phyloP scores from a whole-genome alignment of 2,113 vertebrate species.

The Eurystomus gularis region DNA sequence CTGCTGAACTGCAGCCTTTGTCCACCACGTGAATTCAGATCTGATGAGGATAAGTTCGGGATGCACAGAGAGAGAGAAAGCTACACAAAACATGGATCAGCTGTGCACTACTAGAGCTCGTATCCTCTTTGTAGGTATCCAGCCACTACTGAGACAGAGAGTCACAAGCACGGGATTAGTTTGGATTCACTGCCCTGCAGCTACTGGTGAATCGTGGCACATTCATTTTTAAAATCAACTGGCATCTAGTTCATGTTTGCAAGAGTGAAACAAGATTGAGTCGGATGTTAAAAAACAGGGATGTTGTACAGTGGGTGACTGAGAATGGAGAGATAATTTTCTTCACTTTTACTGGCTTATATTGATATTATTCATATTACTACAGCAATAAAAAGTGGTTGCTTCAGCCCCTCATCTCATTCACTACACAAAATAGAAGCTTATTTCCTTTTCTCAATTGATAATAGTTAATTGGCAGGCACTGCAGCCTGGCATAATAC shows the following conservation, averaged over 20 bases:
- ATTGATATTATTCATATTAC: background rate
- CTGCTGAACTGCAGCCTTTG: background rate
- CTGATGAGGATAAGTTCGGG: background rate
- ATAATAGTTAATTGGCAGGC: background rate
- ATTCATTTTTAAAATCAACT: conserved; percentile 21
- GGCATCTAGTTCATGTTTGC: conserved; percentile 6
- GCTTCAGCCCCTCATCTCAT: background rate
- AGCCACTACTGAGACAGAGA: background rate
- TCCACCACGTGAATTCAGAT: background rate
- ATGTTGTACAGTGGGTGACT: background rate
- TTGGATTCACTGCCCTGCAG: conserved; percentile 7
- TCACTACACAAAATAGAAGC: background rate
- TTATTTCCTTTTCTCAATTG: background rate
- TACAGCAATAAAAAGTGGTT: background rate
- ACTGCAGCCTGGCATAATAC: background rate
- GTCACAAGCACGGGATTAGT: background rate
- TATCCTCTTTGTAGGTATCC: background rate
- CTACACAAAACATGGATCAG: background rate
- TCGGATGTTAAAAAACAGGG: background rate
- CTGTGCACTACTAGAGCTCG: background rate
- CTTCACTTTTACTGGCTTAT: background rate
- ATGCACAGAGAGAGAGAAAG: background rate
- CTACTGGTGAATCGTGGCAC: background rate
- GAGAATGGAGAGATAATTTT: conserved; percentile 21
- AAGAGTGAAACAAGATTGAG: background rate